A percentile compares a stretch with the other conserved stretches of the same genome.
phyloP scores from a whole-genome alignment of 30 jellyfish, hydroid and myxozoan species.

The Sanderia malayensis region DNA sequence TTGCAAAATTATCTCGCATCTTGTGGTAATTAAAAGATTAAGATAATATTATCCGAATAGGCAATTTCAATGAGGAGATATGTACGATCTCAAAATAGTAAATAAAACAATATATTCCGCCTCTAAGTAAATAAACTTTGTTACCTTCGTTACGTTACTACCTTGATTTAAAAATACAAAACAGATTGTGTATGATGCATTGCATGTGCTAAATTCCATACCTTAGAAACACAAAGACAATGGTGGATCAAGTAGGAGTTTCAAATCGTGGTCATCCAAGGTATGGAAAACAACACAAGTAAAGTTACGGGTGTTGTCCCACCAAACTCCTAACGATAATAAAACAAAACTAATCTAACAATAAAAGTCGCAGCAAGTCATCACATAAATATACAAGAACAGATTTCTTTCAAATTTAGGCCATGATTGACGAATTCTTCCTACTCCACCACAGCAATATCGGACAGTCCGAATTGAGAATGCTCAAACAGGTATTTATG shows the following conservation, averaged over 20 bases:
- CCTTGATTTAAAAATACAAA: not conserved
- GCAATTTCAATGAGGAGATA: not conserved
- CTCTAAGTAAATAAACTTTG: not conserved
- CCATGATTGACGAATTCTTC: no score
- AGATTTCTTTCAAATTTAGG: no score
- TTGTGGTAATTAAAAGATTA: not conserved
- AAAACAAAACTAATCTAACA: no score
- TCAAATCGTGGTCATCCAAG: not conserved
- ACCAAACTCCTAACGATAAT: no score
- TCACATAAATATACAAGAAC: no score
- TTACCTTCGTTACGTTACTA: not conserved
- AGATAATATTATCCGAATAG: not conserved
- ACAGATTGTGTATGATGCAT: not conserved
- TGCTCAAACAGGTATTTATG: no score
- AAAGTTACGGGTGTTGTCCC: no score
- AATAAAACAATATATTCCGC: slow-evolving; percentile 2
- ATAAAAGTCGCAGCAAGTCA: no score
- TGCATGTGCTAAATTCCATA: not conserved
- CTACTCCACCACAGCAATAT: no score
- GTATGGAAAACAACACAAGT: not conserved
- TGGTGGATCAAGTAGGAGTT: not conserved
- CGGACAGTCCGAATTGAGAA: no score
- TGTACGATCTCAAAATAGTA: not conserved
- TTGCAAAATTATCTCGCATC: not conserved
- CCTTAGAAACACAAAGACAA: not conserved